Conservation (phyloP, 1,140 invertebrate genomes). For the Monochamus saltuarius region DNA sequence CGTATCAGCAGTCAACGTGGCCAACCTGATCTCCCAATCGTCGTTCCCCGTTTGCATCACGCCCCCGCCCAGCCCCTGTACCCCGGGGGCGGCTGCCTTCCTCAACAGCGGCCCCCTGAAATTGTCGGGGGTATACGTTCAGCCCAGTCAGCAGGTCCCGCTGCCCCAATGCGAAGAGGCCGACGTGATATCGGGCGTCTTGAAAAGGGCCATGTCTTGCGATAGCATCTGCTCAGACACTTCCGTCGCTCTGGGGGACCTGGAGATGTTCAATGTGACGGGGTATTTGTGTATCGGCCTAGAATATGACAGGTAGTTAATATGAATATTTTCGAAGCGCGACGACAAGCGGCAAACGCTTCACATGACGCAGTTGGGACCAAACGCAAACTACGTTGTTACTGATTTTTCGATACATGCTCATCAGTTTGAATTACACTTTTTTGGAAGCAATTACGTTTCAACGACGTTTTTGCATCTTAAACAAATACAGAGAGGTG, state of each 20-base stretch:
- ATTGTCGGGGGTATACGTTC: conserved; percentile 11
- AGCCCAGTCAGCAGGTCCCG: conserved; percentile 3
- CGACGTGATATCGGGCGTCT: conserved; percentile 30
- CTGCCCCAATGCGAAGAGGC: conserved; percentile 27
- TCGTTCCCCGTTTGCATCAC: conserved; percentile 43
- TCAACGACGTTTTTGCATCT: too few relatives aligned
- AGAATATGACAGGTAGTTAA: conserved; percentile 70
- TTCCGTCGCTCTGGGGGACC: conserved; percentile 69
- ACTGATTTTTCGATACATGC: neutral
- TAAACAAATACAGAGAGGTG: too few relatives aligned
- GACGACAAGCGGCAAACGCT: neutral
- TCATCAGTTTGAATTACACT: too few relatives aligned
- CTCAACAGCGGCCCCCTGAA: conserved; percentile 3
- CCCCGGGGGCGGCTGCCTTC: neutral
- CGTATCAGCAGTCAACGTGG: conserved; percentile 45
- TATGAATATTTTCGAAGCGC: neutral
- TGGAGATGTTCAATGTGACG: conserved; percentile 70
- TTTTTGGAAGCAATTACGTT: too few relatives aligned
- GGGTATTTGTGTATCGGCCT: conserved; percentile 76
- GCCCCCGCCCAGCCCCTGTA: conserved; percentile 37
- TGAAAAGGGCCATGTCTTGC: conserved; percentile 74
- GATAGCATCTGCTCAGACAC: conserved; percentile 83
- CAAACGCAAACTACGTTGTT: too few relatives aligned
- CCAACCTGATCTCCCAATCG: conserved; percentile 38
- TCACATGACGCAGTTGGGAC: too few relatives aligned